Percentiles rank a stretch among this genome's conserved stretches.
Conservation (phyloP, 2,797 vertebrate species). For the Tokudaia muenninki region DNA sequence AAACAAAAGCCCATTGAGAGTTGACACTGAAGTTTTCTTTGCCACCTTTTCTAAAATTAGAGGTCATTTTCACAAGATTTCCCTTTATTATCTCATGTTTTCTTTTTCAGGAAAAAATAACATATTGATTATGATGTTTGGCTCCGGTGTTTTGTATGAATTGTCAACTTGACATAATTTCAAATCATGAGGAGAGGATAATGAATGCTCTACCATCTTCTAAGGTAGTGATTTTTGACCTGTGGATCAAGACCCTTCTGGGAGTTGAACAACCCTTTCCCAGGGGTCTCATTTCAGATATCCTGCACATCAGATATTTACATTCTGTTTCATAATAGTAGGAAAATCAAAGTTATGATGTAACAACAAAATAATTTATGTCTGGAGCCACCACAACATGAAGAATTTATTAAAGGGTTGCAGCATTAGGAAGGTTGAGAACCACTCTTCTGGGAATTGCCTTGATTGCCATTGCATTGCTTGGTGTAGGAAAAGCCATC, state of each 20-base stretch:
- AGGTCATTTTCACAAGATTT: not conserved
- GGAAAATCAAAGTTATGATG: not conserved
- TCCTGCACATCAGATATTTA: not conserved
- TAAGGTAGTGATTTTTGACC: not conserved
- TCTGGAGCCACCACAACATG: not conserved
- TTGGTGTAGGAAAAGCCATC: not conserved
- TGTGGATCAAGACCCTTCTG: not conserved
- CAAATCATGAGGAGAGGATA: no score
- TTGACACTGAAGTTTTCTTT: not conserved
- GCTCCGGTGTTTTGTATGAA: not conserved
- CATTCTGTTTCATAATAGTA: not conserved
- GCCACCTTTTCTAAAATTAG: conserved; percentile 7
- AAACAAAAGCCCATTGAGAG: not conserved
- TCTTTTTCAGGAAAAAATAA: not conserved
- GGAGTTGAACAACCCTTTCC: not conserved
- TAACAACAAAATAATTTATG: not conserved
- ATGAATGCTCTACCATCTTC: not conserved
- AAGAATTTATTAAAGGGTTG: not conserved
- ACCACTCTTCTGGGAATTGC: not conserved
- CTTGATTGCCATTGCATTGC: not conserved
- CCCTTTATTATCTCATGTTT: not conserved
- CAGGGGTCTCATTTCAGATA: not conserved
- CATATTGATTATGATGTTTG: not conserved
- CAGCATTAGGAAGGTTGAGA: not conserved
- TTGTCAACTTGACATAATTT: not conserved